Base-by-base conservation (phyloP, 2,797 vertebrate species). In the Delichon dasypus region DNA sequence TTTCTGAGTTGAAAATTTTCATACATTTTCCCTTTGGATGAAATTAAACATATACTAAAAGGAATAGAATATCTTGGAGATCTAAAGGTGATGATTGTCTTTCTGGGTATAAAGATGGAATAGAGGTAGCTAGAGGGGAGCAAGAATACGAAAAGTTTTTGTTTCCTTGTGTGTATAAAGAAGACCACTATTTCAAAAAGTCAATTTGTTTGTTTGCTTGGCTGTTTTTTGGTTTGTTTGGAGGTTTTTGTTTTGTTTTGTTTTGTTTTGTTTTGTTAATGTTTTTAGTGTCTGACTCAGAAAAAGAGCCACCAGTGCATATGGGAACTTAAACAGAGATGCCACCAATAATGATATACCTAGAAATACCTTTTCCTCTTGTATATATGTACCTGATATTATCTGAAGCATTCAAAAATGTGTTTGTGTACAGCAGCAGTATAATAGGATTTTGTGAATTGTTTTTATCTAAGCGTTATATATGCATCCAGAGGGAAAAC, bases 401-500 rank as follows among this genome's bases (percentile, higher is more conserved):
- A 97, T 96, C 96, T 96, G 85, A 91, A 84, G 82, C 90, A 96
- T 94, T 84, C 2, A 2, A 95, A 96, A 97, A 95, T 90, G 80
- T 96, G 93, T 96, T 97, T 96, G 91, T 95, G 90, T 94, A 96
- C 81, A 93, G 92, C 89, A 83, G 40, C 44, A 76, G 88, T 90
- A 92, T 97, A 97, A 97, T 97, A 96, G 93, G 94, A 97, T 96
- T 96, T 95, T 96, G 91, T 93, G 96, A 95, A 95, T 96, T 97
- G 97, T 96, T 97, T 93, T 96, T 97, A 97, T 97, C 96, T 96
- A 91, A 91, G 58, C 4, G 6, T 96, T 97, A 96, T 96, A 87
- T 96, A 97, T 97, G 96, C 96, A 97, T 96, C 96, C 95, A 90
- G 96, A 90, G 96, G 96, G 97, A 96, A 96, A 97, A 95, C 93